Evolutionary conservation across 2,888 invertebrate genomes (phyloP).

Genomic region (Apocheima hispidaria): DNA sequence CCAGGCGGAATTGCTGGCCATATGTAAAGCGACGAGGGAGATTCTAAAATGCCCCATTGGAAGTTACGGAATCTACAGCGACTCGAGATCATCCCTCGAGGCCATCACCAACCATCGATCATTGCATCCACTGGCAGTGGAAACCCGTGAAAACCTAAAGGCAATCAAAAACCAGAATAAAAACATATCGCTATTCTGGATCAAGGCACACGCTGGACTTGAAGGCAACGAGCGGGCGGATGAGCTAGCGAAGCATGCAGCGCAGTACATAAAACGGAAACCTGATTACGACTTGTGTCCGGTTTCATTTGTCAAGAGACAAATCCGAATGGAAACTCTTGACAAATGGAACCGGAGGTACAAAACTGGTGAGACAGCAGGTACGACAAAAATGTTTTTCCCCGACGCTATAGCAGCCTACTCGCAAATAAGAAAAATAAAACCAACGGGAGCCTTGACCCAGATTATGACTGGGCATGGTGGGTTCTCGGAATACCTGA

Average conservation of each 20-base stretch:
- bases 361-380: no score
- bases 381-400: no score
- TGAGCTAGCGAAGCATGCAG: background rate
- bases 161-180: background rate
- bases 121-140: background rate
- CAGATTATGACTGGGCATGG: no score
- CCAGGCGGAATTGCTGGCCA: background rate
- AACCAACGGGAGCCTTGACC: no score
- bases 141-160: background rate
- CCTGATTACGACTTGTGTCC: background rate
- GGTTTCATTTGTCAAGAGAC: no score
- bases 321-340: no score
- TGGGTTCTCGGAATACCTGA: no score
- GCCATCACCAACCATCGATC: background rate
- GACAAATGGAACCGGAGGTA: no score
- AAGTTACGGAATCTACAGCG: background rate
- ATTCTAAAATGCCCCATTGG: background rate
- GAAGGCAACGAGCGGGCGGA: background rate
- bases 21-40: background rate
- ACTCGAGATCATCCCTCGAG: background rate
- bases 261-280: background rate
- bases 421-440: no score
- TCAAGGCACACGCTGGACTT: background rate
- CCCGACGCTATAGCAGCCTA: no score
- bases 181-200: background rate